Evolutionary conservation across 1,140 invertebrate genomes (phyloP).

Genomic region (Drosophila obscura): DNA sequence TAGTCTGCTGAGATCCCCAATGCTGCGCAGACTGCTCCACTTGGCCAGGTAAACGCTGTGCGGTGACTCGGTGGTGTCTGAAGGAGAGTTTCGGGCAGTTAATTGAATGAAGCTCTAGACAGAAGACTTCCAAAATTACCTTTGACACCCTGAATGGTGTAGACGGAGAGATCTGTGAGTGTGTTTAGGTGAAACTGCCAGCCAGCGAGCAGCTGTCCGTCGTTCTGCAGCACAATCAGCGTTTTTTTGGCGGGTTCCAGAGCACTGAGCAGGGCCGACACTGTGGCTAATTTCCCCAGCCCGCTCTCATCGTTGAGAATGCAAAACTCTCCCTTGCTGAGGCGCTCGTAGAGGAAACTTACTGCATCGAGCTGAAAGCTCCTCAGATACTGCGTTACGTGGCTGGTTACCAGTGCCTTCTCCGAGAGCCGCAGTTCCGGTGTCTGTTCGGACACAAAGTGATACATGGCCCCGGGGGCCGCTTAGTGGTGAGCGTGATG

Average conservation of each 20-base stretch:
- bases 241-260: conserved; percentile 57
- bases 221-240: conserved; percentile 73
- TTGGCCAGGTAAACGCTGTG: conserved; percentile 75
- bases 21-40: conserved; percentile 68
- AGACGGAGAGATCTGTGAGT: conserved; percentile 62
- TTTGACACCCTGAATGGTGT: conserved; percentile 56
- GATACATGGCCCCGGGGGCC: conserved; percentile 64
- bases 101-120: too few relatives aligned
- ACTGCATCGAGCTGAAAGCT: conserved; percentile 72
- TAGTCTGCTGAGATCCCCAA: conserved; percentile 71
- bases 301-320: conserved; percentile 80
- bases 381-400: conserved; percentile 73
- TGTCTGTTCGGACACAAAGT: conserved; percentile 71
- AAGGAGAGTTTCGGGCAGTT: not conserved
- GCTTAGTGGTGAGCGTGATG: conserved; percentile 53
- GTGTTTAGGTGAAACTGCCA: conserved; percentile 76
- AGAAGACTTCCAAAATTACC: conserved; percentile 21
- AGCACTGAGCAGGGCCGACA: conserved; percentile 59
- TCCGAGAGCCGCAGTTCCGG: conserved; percentile 65
- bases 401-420: conserved; percentile 59
- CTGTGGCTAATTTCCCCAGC: conserved; percentile 62
- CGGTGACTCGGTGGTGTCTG: conserved; percentile 63
- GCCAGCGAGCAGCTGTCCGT: conserved; percentile 64
- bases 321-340: conserved; percentile 66
- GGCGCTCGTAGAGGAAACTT: conserved; percentile 65